Conservation (phyloP, 2,113 vertebrate species). For the Perca schrenkii region DNA sequence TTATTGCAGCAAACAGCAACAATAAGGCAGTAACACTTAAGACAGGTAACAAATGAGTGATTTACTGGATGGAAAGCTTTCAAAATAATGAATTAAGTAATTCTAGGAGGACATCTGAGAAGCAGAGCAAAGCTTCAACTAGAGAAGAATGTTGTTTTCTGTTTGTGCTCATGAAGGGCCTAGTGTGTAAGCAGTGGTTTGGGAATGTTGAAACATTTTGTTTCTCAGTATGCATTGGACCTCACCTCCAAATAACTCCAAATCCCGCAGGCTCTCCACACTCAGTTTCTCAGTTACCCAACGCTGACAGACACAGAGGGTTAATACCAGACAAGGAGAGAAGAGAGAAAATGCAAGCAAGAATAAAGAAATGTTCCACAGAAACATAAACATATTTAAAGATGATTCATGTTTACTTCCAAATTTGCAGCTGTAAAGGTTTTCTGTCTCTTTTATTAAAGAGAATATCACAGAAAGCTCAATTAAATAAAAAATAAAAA, state of each 20-base stretch:
- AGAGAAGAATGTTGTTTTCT: slow-evolving; percentile 7
- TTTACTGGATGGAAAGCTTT: slow-evolving; percentile 8
- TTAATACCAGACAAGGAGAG: slow-evolving; percentile 64
- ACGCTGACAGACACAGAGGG: slow-evolving; percentile 85
- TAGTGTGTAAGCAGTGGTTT: slow-evolving; percentile 35
- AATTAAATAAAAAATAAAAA: not conserved
- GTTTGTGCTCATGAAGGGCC: not conserved
- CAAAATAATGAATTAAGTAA: not conserved
- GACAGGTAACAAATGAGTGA: slow-evolving; percentile 12
- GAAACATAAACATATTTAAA: slow-evolving; percentile 20
- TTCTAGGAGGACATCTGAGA: slow-evolving; percentile 10
- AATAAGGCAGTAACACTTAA: not conserved
- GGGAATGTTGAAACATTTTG: slow-evolving; percentile 24
- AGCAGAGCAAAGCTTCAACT: slow-evolving; percentile 37
- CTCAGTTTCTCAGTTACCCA: slow-evolving; percentile 99
- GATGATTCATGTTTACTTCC: not conserved
- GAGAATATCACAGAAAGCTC: not conserved
- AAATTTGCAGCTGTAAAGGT: not conserved
- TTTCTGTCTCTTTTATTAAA: slow-evolving; percentile 2
- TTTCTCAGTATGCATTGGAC: slow-evolving; percentile 29
- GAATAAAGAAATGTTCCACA: slow-evolving; percentile 46
- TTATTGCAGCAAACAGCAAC: slow-evolving; percentile 21
- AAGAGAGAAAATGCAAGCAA: slow-evolving; percentile 56
- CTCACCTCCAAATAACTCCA: slow-evolving; percentile 98
- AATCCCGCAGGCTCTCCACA: slow-evolving; percentile 97